Evolutionary conservation across 2,113 vertebrate genomes (phyloP), one percentile per base, ranked within the genome.

Genomic region (Amphilophus citrinellus): DNA sequence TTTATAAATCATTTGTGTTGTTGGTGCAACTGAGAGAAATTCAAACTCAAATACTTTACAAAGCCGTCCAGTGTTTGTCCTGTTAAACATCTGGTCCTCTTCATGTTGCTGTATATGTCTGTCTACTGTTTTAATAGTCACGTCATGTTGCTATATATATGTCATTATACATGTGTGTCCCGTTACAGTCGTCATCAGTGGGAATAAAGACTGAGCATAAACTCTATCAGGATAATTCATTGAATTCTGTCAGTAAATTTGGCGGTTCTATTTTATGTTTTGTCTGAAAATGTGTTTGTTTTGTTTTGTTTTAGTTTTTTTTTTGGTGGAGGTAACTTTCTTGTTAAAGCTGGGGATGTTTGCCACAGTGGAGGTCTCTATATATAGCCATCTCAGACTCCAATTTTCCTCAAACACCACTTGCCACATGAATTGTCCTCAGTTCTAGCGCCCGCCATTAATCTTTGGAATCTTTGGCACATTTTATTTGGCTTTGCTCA

Each of bases 81-180:
- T 81, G 85, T 92, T 82, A 57, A 89, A 81, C 8, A 60, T 94
- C 83, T 91, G n/a, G 80, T 90, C 80, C 53, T 92, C 71, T 91
- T 71, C 65, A 61, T 89, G 90, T 94, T 87, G 90, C 86, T 94
- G 68, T 93, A 92, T 35, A 61, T 93, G 92, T 95, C 61, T 91
- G 91, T 93, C 87, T 86, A 7, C 42, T 84, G 87, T 93, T 39
- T 63, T 58, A 79, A 84, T 68, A 78, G 84, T 90, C 76, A 84
- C 10, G 18, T 89, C 22, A 24, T 89, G 91, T 94, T 85, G 85
- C 79, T 93, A 84, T 92, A 85, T 92, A 85, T 62, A 79, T 94
- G 93, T 93, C 82, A 86, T 89, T 95, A 83, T 92, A 91, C 57
- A 59, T 90, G 88, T 94, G 62, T 92, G 89, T 94, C 87, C 18